Evolutionary conservation across 2,113 vertebrate species (phyloP), one percentile per base, ranked within the genome.

Genomic region (Euleptes europaea): DNA sequence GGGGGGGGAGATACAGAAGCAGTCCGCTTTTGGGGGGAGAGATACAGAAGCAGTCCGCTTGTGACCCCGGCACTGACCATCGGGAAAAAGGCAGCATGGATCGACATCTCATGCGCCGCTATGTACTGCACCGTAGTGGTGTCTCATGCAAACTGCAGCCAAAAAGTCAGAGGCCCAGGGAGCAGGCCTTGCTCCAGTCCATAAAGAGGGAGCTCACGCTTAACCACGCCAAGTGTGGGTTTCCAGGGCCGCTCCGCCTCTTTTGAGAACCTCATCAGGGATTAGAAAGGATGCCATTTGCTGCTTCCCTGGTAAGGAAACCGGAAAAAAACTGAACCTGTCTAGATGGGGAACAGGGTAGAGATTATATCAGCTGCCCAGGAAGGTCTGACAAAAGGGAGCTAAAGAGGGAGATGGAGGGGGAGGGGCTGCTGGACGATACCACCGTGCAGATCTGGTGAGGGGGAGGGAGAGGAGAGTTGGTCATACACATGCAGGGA

Each of bases 401-500:
- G 40, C 73, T 65, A 57, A 9, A 40, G 70, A n/a, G 7, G 35
- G 47, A 60, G 63, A 28, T 12, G 11, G 15, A 15, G 15, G 4
- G 4, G 33, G 75, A 44, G 19, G 15, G 4, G 84, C 72, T 7
- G 1, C 12, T 42, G 66, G 69, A 67, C 26, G 7, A 69, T 38
- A 54, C 23, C 65, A 73, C 42, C 82, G 66, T 80, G 83, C 78
- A 76, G 86, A 74, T 63, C 83, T 80, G 63, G 38, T 10, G 82
- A 78, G 60, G 84, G 84, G 80, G 35, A 71, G 88, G 67, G 44
- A 47, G 12, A 44, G 71, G 83, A 57, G 54, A 57, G 65, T 67
- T 60, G 76, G 69, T 91, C 78, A 90, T 60, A 74, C 79, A 93
- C 92, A 92, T 85, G 72, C 84, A 80, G 72, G 72, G 82, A 90